Evolutionary conservation across 2,888 invertebrate genomes (phyloP), one percentile per base, ranked within the genome.

Genomic region (Aporophyla lueneburgensis): DNA sequence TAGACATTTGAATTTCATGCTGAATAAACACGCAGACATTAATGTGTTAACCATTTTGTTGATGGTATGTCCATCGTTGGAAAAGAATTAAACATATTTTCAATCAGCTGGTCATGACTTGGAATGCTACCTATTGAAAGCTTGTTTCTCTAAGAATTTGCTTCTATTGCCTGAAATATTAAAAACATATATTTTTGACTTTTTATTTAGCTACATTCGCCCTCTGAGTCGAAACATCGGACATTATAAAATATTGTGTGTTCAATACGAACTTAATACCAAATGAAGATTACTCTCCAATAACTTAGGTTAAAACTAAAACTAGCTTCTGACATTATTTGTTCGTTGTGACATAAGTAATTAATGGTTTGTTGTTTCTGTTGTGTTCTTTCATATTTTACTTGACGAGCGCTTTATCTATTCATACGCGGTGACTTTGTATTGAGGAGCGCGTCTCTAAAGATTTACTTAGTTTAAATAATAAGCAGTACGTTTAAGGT

Each of bases 1-100:
- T 51, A 14, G 16, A 40, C 27, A 58, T 74, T 66, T 51, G 1
- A 71, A 73, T 66, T 63, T 73, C 65, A 74, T 72, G 69, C 62
- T 66, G 58, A 62, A 49, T 63, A 68, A 24, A 58, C 43, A 43
- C 70, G 56, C 51, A 63, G 21, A 76, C n/a, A 65, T 51, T 71
- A 59, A 72, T 74, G 24, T 56, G 14, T 14, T 21, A 24, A 12
- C 0, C 14, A 51, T 46, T 61, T 63, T 16, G 16, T 33, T 76
- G 33, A 46, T 21, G 19, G 9, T 19, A n/a, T n/a, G n/a, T n/a
- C n/a, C 19, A 43, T 1, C n/a, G 27, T 3, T 24, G 2, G 2
- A 24, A n/a, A 61, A 53, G 3, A 46, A 49, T 49, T 2, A 21
- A 33, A 19, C 24, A 1, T 12, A 12, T 5, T 54, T 46, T 62